Conservation (phyloP, 2,113 vertebrate genomes). For the Maccullochella peelii region DNA sequence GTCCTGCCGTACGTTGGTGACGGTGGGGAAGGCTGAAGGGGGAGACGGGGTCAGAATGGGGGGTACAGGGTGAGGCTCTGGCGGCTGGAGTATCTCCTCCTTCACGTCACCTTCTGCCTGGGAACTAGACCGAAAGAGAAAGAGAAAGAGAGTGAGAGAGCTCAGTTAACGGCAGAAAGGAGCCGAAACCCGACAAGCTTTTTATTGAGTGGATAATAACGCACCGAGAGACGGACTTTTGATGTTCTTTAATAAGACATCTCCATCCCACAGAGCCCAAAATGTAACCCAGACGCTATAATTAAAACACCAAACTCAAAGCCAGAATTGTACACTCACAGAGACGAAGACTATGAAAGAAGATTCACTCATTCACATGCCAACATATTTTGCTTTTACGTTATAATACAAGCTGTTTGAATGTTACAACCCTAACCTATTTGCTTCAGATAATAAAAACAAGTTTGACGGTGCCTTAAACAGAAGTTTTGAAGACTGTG, state of each 20-base stretch:
- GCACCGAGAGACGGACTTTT: background rate
- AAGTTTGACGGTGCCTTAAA: background rate
- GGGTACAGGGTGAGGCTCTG: conserved; percentile 95
- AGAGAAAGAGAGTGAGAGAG: background rate
- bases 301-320: conserved; percentile 1
- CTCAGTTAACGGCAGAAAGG: background rate
- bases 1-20: conserved; percentile 95
- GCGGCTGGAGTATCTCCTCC: conserved; percentile 98
- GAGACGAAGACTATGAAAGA: background rate
- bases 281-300: background rate
- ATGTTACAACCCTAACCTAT: background rate
- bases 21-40: conserved; percentile 95
- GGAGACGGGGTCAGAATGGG: conserved; percentile 97
- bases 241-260: conserved; percentile 23
- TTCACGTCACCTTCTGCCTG: conserved; percentile 95
- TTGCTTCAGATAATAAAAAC: background rate
- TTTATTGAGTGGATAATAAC: background rate
- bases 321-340: background rate
- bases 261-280: background rate
- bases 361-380: background rate
- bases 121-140: conserved; percentile 61
- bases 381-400: background rate
- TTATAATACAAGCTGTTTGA: background rate
- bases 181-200: background rate
- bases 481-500: background rate